Evolutionary conservation across 2,888 invertebrate species (phyloP).

Genomic region (Lottia scabra): DNA sequence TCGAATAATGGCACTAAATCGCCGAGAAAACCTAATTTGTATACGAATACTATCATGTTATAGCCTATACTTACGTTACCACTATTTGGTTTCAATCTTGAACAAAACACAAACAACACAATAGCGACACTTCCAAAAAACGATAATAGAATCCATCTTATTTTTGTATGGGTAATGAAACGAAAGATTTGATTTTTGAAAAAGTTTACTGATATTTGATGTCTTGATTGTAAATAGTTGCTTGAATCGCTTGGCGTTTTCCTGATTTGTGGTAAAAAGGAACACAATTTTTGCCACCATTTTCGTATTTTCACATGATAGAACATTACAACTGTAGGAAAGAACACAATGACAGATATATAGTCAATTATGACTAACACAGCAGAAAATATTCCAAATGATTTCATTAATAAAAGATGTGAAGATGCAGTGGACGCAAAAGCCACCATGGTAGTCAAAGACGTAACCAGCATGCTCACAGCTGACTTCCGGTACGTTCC

Average conservation of each 20-base stretch:
- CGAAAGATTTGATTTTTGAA: slow-evolving; percentile 49
- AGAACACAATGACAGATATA: slow-evolving; percentile 50
- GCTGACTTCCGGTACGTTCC: slow-evolving; percentile 46
- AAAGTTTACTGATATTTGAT: slow-evolving; percentile 20
- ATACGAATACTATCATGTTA: too few species aligned
- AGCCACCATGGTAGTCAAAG: slow-evolving; percentile 49
- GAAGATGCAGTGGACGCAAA: slow-evolving; percentile 52
- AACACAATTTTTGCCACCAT: slow-evolving; percentile 17
- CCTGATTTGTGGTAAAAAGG: slow-evolving; percentile 31
- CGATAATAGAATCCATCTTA: slow-evolving; percentile 44
- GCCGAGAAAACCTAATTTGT: too few species aligned
- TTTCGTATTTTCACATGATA: slow-evolving; percentile 44
- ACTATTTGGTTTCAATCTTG: slow-evolving; percentile 50
- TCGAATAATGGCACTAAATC: too few species aligned
- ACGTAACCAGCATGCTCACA: slow-evolving; percentile 50
- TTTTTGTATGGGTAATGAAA: slow-evolving; percentile 47
- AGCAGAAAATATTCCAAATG: slow-evolving; percentile 58
- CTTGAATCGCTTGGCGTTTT: background rate
- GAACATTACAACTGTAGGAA: slow-evolving; percentile 44
- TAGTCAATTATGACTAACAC: slow-evolving; percentile 51
- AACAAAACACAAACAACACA: slow-evolving; percentile 42
- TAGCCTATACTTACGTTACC: slow-evolving; percentile 53
- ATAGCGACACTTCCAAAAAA: slow-evolving; percentile 32
- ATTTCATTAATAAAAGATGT: slow-evolving; percentile 50
- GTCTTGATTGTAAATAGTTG: background rate